phyloP scores from a whole-genome alignment of 2,888 invertebrate species.

The Dynastes maya region DNA sequence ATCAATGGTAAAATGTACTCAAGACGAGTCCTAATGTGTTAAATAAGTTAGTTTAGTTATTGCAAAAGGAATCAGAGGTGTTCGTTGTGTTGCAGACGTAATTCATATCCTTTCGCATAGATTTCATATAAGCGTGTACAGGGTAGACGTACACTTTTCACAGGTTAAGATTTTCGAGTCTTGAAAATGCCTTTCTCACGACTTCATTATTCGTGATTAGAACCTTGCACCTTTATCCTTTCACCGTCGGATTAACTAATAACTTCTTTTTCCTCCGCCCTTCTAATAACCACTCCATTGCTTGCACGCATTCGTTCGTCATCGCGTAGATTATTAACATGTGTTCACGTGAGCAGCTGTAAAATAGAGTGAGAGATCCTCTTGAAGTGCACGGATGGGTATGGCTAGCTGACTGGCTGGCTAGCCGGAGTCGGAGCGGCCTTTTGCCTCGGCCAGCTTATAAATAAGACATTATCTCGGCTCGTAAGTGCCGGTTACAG shows the following conservation, averaged over 20 bases:
- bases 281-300: neutral
- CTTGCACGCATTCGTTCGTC: neutral
- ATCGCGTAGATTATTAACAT: constrained; percentile 42
- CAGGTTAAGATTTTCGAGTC: too few relatives aligned
- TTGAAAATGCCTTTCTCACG: too few relatives aligned
- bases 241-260: neutral
- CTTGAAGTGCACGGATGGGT: constrained; percentile 14
- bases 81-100: too few relatives aligned
- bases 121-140: too few relatives aligned
- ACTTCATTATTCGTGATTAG: too few relatives aligned
- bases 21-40: too few relatives aligned
- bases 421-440: constrained; percentile 25
- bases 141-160: too few relatives aligned
- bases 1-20: too few relatives aligned
- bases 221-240: too few relatives aligned
- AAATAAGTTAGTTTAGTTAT: too few relatives aligned
- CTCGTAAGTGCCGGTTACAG: constrained; percentile 65
- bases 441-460: constrained; percentile 57
- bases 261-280: neutral
- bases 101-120: too few relatives aligned
- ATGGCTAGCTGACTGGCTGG: constrained; percentile 9
- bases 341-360: constrained; percentile 45
- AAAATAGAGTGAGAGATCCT: constrained; percentile 37
- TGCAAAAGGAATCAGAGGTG: too few relatives aligned
- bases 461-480: constrained; percentile 69